phyloP scores from a whole-genome alignment of 2,888 invertebrate species.

The Archaeoteleia sp. region DNA sequence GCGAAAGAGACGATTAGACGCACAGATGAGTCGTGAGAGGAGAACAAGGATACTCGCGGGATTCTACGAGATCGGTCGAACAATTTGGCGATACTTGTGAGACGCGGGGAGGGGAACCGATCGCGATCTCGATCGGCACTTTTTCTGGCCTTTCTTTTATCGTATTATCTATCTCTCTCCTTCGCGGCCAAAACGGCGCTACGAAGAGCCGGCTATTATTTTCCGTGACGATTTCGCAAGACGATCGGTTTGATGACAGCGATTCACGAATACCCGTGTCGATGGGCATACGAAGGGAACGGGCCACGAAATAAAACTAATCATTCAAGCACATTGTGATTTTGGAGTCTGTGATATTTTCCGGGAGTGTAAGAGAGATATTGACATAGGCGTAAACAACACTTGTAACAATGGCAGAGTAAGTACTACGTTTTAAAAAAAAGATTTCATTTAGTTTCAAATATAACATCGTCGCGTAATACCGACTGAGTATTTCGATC shows the following conservation, averaged over 20 bases:
- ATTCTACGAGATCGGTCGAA: conserved; percentile 62
- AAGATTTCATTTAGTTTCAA: too few species aligned
- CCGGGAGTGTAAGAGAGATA: too few species aligned
- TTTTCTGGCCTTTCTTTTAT: too few species aligned
- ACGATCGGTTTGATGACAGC: conserved; percentile 2
- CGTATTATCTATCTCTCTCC: too few species aligned
- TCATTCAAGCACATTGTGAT: too few species aligned
- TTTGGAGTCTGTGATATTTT: too few species aligned
- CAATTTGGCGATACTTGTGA: conserved; percentile 53
- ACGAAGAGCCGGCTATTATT: neutral
- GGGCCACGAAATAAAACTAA: conserved; percentile 5
- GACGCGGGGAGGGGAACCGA: conserved; percentile 3
- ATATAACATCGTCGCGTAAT: too few species aligned
- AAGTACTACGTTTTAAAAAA: too few species aligned
- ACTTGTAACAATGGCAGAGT: too few species aligned
- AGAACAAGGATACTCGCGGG: conserved; percentile 57
- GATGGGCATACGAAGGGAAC: neutral
- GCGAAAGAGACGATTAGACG: conserved; percentile 16
- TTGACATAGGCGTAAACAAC: too few species aligned
- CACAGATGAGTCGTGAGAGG: conserved; percentile 60
- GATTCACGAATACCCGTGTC: neutral
- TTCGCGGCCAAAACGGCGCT: conserved; percentile 1
- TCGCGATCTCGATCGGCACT: too few species aligned
- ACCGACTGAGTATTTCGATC: too few species aligned
- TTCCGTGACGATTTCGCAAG: neutral